A percentile compares a stretch with the other conserved stretches of the same genome.
phyloP scores from a whole-genome alignment of 2,797 vertebrate species.

The Silurus lanzhouensis region DNA sequence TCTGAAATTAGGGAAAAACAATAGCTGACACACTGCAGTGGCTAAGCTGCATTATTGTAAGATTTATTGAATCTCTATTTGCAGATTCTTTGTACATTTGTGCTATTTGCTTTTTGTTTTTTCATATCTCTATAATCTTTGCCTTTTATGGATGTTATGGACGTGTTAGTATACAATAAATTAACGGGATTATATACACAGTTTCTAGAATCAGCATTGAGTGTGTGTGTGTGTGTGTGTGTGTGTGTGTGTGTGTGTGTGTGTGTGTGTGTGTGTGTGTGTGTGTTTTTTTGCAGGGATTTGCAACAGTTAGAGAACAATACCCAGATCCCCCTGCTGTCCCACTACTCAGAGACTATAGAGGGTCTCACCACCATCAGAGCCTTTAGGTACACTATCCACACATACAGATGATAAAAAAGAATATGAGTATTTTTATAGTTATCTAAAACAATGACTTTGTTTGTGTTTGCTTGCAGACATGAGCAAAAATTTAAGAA shows the following conservation, averaged over 20 bases:
- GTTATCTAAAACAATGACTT: not conserved
- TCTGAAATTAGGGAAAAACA: not conserved
- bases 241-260: too few species aligned
- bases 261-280: not conserved
- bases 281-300: constrained; percentile 75
- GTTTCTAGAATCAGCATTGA: not conserved
- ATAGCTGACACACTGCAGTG: not conserved
- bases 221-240: too few species aligned
- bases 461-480: constrained; percentile 65
- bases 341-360: constrained; percentile 94
- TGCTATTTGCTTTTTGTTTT: not conserved
- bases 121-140: not conserved
- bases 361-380: constrained; percentile 96
- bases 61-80: not conserved
- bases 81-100: not conserved
- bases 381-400: constrained; percentile 84
- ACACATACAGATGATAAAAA: not conserved
- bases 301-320: constrained; percentile 96
- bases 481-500: constrained; percentile 92
- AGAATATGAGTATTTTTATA: not conserved
- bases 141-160: not conserved
- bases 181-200: not conserved
- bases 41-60: not conserved
- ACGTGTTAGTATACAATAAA: not conserved
- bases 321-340: constrained; percentile 92